Percentiles rank a stretch among this genome's conserved stretches.
Evolutionary conservation across 1,140 invertebrate species (phyloP).

Genomic region (Penaeus chinensis): DNA sequence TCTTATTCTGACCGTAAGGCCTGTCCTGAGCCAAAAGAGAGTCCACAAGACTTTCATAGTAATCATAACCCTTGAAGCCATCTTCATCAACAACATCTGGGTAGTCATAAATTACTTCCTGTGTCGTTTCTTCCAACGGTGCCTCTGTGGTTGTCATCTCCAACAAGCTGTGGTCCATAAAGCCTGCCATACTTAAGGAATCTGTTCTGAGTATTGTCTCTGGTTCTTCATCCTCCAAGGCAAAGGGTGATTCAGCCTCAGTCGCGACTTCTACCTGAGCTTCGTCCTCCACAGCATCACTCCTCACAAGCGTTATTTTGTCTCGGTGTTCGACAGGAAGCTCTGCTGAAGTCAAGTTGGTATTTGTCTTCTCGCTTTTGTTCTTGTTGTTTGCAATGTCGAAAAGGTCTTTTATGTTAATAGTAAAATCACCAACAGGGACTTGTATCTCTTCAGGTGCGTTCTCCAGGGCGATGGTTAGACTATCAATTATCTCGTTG

Average conservation of each 20-base stretch:
- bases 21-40: conserved; percentile 41
- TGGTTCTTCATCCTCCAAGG: background rate
- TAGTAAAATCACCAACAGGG: too few species aligned
- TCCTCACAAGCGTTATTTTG: too few species aligned
- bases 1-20: background rate
- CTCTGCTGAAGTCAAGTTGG: too few species aligned
- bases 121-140: background rate
- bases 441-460: too few species aligned
- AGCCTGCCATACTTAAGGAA: background rate
- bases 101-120: background rate
- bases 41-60: conserved; percentile 45
- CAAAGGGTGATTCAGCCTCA: background rate
- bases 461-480: too few species aligned
- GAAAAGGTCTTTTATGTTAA: too few species aligned
- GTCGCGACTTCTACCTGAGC: background rate
- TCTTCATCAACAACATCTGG: conserved; percentile 21
- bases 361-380: too few species aligned
- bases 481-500: too few species aligned
- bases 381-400: too few species aligned
- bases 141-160: background rate
- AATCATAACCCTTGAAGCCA: conserved; percentile 47
- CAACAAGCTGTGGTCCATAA: background rate
- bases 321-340: too few species aligned
- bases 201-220: background rate
- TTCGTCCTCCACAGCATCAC: too few species aligned